Conservation (phyloP, 2,113 vertebrate genomes). For the Neolamprologus caudopunctatus region DNA sequence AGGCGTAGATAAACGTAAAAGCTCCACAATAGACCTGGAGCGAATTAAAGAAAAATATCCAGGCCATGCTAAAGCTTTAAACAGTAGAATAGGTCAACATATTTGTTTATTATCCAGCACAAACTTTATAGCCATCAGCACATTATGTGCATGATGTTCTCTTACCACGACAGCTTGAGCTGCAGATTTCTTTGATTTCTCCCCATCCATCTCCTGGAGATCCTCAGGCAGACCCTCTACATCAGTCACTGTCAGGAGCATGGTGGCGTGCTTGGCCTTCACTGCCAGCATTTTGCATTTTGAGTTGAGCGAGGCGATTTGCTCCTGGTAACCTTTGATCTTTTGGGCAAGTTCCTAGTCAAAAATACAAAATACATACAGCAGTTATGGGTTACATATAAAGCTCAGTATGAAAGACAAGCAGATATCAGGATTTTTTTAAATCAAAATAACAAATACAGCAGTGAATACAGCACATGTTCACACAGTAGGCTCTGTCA, state of each 20-base stretch:
- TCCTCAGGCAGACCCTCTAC: constrained; percentile 83
- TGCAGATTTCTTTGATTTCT: constrained; percentile 71
- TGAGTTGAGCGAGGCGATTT: constrained; percentile 92
- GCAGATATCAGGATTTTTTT: not conserved
- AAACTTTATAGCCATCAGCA: not conserved
- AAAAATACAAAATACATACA: not conserved
- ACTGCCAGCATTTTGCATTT: constrained; percentile 97
- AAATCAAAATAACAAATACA: not conserved
- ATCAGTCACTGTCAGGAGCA: constrained; percentile 93
- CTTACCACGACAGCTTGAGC: constrained; percentile 89
- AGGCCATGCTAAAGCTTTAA: not conserved
- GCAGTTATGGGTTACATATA: not conserved
- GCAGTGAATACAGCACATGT: not conserved
- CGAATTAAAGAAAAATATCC: not conserved
- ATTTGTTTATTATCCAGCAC: not conserved
- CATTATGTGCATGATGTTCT: not conserved
- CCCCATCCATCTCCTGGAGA: constrained; percentile 79
- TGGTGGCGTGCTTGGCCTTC: constrained; percentile 95
- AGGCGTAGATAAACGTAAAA: not conserved
- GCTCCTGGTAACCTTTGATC: constrained; percentile 95
- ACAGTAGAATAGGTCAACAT: not conserved
- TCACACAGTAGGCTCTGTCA: not conserved
- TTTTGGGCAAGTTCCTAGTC: constrained; percentile 91
- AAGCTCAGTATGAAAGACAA: not conserved
- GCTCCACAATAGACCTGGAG: not conserved